Evolutionary conservation across 2,888 invertebrate species (phyloP), one percentile per base, ranked within the genome.

Genomic region (Oxytorus armatus): DNA sequence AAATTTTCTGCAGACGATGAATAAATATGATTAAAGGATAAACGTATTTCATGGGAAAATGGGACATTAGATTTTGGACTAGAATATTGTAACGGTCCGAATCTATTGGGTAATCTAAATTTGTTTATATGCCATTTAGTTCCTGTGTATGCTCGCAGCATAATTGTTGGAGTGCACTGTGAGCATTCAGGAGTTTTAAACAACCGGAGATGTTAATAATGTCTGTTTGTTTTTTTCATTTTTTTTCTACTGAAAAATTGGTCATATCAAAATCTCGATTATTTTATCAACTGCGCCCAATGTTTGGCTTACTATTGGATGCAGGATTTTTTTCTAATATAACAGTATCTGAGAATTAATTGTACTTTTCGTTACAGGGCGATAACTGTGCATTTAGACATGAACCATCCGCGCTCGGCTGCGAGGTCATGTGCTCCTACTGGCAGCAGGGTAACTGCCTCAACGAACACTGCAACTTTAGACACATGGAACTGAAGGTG

Each of bases 401-500:
- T 93, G 96, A 97, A 92, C 96, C 96, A 69, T 94, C 95, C 75
- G 97, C 97, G 10, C 93, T 96, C 87, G 96, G 96, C 44, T 96
- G 95, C 89, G 97, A 97, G 93, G 95, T 95, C 0, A 95, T 96
- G 92, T 97, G 97, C 92, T 92, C 94, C 8, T 95, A 95, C 83
- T 97, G 97, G 97, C 95, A 95, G 90, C 95, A 96, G 91, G 96
- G 96, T 85, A 95, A 95, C 90, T 97, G 97, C 90, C 93, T 94
- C 44, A 95, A 96, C 88, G 94, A 95, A 87, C 94, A 95, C 86
- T 97, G 97, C 92, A 95, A 95, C 90, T 95, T 95, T 88, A 94
- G 97, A 87, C 97, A 97, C 92, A 97, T 97, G 96, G 96, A 96
- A 92, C 93, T 97, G 83, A 94, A 95, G 92, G 96, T 96, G 92